These are phyloP conservation scores for Alexandromys fortis DNA, from an alignment of 2,113 vertebrate genomes.

Conservation along the genomic window DNA sequence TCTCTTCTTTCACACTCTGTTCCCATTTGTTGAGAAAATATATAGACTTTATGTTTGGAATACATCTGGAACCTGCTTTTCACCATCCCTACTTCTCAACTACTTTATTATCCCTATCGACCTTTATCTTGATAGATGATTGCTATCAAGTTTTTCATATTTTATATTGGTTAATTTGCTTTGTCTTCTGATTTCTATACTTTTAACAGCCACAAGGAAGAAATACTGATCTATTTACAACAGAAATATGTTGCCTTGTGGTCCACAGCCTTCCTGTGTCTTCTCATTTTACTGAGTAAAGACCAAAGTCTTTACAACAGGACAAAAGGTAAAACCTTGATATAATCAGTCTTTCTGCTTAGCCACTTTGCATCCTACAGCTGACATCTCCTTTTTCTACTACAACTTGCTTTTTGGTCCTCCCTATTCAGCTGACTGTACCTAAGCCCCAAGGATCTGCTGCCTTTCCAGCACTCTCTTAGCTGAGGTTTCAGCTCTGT, in stretches of 20 bases:
- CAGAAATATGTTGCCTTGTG: background rate
- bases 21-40: background rate
- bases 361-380: background rate
- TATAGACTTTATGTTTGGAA: background rate
- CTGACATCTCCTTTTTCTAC: background rate
- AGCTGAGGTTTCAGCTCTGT: background rate
- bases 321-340: background rate
- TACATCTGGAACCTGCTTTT: background rate
- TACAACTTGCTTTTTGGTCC: background rate
- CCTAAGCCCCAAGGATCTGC: no score
- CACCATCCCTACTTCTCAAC: rapidly evolving
- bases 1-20: background rate
- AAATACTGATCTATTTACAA: background rate
- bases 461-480: background rate
- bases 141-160: background rate
- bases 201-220: background rate
- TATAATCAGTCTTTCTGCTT: background rate
- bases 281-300: background rate
- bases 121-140: background rate
- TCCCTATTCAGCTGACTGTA: background rate
- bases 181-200: background rate
- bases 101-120: no score
- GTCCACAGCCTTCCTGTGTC: background rate
- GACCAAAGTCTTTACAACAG: background rate
- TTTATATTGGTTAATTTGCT: background rate